Evolutionary conservation across 2,888 invertebrate species (phyloP), one percentile per base, ranked within the genome.

Genomic region (Synergus laeviventris): DNA sequence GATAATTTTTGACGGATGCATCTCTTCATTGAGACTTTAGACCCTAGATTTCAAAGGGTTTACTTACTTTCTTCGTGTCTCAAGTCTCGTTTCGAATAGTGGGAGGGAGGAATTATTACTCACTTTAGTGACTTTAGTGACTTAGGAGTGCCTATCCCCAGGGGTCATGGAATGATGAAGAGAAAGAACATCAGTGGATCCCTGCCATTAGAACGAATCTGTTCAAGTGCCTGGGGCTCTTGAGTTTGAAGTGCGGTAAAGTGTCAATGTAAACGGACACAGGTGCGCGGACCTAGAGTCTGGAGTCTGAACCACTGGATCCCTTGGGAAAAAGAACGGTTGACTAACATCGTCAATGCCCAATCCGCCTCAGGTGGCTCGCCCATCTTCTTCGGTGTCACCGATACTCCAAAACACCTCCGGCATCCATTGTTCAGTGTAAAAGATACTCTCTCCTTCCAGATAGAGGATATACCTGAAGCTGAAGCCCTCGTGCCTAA

Each of bases 341-440:
- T 66, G 66, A 66, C 66, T 45, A 16, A 14, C 66, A 45, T 45
- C 39, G 24, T 66, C 64, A 66, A 66, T 24, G 42, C 64, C 42
- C 39, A 64, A 64, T 39, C 64, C 76, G 79, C 78, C 83, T 86
- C 87, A 87, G 86, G 84, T 87, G 88, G 84, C 74, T 74, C 70
- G 78, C 45, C 77, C 78, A 86, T 85, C 86, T 86, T 87, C 77
- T 81, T 77, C 79, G 75, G 82, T 87, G 88, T 85, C 86, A 88
- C 84, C 83, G 87, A 85, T 87, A 88, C 84, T 84, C 86, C 82
- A 88, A 88, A 87, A 88, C 83, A 82, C 83, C 81, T 83, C 75
- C 45, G 82, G 49, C 64, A 74, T 74, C 77, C 81, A 86, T 86
- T 88, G 86, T 86, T 83, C 83, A 66, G 54, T 73, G 64, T 85